A percentile compares a stretch with the other conserved stretches of the same genome.
Conservation (phyloP, 2,888 invertebrate genomes). For the Molorchus minor region DNA sequence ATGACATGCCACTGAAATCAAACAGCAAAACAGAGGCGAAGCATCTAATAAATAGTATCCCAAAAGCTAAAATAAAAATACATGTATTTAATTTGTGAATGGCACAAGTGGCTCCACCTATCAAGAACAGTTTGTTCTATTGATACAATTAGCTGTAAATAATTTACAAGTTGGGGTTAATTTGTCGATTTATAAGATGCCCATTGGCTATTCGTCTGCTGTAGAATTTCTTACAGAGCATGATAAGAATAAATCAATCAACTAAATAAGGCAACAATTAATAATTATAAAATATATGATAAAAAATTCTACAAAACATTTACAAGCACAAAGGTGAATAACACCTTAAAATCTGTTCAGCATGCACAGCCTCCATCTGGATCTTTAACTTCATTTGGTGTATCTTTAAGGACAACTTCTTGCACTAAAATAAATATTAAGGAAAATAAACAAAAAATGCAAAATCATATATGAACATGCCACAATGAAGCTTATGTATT, state of each 20-base stretch:
- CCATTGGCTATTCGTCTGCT: no score
- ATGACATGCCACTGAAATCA: no score
- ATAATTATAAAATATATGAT: slow-evolving; percentile 11
- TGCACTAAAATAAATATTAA: slow-evolving; percentile 83
- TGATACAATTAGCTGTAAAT: no score
- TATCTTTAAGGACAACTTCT: slow-evolving; percentile 97
- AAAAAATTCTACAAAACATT: slow-evolving; percentile 22
- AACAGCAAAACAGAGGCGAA: no score
- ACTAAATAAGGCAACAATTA: slow-evolving; percentile 10
- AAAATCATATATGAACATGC: slow-evolving; percentile 34
- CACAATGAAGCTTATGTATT: slow-evolving; percentile 20
- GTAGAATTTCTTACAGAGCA: neutral
- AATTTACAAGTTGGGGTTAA: no score
- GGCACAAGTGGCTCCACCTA: no score
- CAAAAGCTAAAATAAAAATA: no score
- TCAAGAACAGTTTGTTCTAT: no score
- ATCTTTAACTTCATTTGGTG: slow-evolving; percentile 93
- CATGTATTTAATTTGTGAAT: no score
- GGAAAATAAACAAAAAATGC: slow-evolving; percentile 65
- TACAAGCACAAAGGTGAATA: slow-evolving; percentile 37
- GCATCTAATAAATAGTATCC: no score
- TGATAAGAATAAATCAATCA: slow-evolving; percentile 4
- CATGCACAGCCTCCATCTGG: slow-evolving; percentile 94
- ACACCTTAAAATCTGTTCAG: slow-evolving; percentile 59
- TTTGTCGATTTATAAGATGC: no score